Evolutionary conservation across 2,888 invertebrate genomes (phyloP).

Genomic region (Anthophora plumipes): DNA sequence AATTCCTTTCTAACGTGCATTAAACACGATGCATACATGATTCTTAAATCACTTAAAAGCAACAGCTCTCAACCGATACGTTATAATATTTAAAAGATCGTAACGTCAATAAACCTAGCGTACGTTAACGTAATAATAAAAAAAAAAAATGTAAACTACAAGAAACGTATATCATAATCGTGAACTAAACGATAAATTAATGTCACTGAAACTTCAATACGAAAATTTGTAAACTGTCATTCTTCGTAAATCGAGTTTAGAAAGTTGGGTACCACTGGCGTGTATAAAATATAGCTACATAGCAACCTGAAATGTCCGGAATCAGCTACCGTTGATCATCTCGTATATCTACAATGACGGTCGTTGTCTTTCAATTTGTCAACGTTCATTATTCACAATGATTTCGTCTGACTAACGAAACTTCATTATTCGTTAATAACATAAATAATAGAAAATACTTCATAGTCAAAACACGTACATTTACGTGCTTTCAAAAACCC

Average conservation of each 20-base stretch:
- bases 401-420: neutral
- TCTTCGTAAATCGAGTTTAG: neutral
- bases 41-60: neutral
- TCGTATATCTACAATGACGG: neutral
- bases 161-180: neutral
- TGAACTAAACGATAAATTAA: neutral
- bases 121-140: constrained; percentile 1
- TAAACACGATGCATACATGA: neutral
- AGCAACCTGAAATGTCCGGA: constrained; percentile 39
- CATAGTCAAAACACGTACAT: neutral
- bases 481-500: neutral
- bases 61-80: constrained; percentile 34
- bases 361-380: constrained; percentile 4
- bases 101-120: neutral
- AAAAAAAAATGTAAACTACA: neutral
- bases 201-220: neutral
- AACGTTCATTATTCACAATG: neutral
- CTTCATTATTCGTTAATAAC: neutral
- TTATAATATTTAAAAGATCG: constrained; percentile 6
- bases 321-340: neutral
- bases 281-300: neutral
- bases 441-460: neutral
- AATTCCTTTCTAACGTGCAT: neutral
- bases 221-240: neutral
- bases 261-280: constrained; percentile 22